phyloP scores from a whole-genome alignment of 2,113 vertebrate genomes.

The Hypocryptadius cinnamomeus region DNA sequence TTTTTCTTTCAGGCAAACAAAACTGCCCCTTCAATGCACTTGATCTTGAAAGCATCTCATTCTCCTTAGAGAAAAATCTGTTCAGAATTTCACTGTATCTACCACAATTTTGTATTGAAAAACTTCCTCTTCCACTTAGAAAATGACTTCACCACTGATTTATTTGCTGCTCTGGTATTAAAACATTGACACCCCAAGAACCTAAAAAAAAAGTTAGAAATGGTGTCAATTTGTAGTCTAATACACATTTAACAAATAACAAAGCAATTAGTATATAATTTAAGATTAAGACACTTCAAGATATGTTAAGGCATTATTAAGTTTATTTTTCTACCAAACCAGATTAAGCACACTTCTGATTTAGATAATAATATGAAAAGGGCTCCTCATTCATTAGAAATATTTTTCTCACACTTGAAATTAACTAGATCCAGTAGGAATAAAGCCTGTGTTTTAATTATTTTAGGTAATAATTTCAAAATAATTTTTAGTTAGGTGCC shows the following conservation, averaged over 20 bases:
- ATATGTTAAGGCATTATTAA: conserved; percentile 51
- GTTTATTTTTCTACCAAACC: conserved; percentile 45
- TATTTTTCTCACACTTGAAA: background rate
- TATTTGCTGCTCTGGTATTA: conserved; percentile 85
- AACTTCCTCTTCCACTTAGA: conserved; percentile 85
- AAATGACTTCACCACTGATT: conserved; percentile 87
- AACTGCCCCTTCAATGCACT: conserved; percentile 95
- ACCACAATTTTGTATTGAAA: conserved; percentile 85
- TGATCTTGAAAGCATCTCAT: conserved; percentile 90
- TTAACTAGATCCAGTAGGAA: background rate
- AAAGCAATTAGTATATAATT: conserved; percentile 43
- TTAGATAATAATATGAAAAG: background rate
- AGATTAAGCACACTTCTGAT: conserved; percentile 30
- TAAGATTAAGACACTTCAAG: conserved; percentile 60
- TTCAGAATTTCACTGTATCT: conserved; percentile 94
- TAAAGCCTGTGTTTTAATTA: background rate
- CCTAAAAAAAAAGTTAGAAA: conserved; percentile 82
- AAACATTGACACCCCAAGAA: conserved; percentile 99
- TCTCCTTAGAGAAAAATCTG: conserved; percentile 95
- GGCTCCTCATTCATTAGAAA: background rate
- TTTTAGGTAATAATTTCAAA: background rate
- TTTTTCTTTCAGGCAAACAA: conserved; percentile 88
- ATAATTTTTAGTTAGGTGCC: background rate
- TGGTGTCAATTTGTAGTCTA: conserved; percentile 50
- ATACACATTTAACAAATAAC: conserved; percentile 42